Percentiles rank a stretch among this genome's conserved stretches.
phyloP scores from a whole-genome alignment of 2,797 vertebrate species.

The Linurgus olivaceus region DNA sequence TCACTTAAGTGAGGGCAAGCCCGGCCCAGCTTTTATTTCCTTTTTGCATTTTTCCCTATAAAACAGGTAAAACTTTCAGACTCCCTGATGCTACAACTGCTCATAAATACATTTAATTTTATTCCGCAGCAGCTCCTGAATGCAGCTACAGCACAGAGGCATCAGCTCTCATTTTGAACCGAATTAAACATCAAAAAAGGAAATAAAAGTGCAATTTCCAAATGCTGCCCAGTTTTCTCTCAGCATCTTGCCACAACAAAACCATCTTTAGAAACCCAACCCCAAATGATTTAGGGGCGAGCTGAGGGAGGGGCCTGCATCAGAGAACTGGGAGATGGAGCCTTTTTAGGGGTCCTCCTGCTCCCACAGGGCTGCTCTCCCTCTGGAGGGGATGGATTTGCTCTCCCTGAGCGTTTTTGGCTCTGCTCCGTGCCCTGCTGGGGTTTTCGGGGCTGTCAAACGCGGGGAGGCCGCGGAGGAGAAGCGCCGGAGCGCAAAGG shows the following conservation, averaged over 20 bases:
- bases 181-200: background rate
- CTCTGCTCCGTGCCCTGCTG: background rate
- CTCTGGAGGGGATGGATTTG: background rate
- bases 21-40: background rate
- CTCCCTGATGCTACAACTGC: background rate
- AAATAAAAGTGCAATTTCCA: background rate
- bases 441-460: background rate
- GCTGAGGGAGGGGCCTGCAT: background rate
- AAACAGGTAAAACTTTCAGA: background rate
- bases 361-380: background rate
- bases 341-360: background rate
- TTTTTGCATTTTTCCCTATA: background rate
- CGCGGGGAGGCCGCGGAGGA: background rate
- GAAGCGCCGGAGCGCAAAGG: background rate
- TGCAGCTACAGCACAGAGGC: rapidly evolving
- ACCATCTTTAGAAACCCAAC: background rate
- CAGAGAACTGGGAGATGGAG: rapidly evolving
- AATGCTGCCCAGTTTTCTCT: rapidly evolving
- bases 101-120: background rate
- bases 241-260: too few relatives aligned
- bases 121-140: background rate
- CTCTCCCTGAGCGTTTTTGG: background rate
- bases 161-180: too few relatives aligned
- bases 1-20: too few relatives aligned
- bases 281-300: background rate